Evolutionary conservation across 1,140 invertebrate genomes (phyloP), one percentile per base, ranked within the genome.

Genomic region (Gonioctena quinquepunctata): DNA sequence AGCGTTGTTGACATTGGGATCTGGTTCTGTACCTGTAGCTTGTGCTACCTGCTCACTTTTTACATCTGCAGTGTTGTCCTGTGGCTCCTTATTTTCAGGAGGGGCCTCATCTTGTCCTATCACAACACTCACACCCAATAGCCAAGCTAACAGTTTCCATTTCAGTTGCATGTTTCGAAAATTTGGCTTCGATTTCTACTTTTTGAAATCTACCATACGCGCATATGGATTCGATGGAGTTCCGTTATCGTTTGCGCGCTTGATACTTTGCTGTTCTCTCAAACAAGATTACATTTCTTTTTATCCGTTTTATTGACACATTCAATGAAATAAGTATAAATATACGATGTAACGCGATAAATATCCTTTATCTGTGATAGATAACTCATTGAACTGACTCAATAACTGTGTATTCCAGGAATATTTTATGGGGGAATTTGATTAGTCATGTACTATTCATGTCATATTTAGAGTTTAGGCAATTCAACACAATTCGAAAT

Each of bases 261-360:
- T n/a, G 16, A n/a, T n/a, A n/a, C n/a, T 4, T 13, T 13, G 33
- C n/a, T 42, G 33, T 42, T 11, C 13, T 60, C 60, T 16, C 8
- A 7, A 62, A 48, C 60, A 42, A 62, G 60, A 62, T 62, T 42
- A 62, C n/a, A 42, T 42, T 25, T 62, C 4, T 62, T 62, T 42
- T 62, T 18, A 18, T 23, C 22, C 18, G 52, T 23, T 16, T 59
- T 62, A 48, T 42, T 42, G 60, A 62, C 60, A 62, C 60, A 28
- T 62, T 33, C 42, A 62, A 62, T 62, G 28, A 62, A 62, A 62
- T 62, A 62, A 62, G 33, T 23, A 22, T 62, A 62, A 62, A 62
- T 62, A 62, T 21, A 22, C n/a, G 13, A 13, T 25, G 57, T 60
- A 8, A 60, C 26, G 16, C 25, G 26, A 60, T 60, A 60, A 18